Evolutionary conservation across 2,797 vertebrate species (phyloP).

Genomic region (Malurus splendens): DNA sequence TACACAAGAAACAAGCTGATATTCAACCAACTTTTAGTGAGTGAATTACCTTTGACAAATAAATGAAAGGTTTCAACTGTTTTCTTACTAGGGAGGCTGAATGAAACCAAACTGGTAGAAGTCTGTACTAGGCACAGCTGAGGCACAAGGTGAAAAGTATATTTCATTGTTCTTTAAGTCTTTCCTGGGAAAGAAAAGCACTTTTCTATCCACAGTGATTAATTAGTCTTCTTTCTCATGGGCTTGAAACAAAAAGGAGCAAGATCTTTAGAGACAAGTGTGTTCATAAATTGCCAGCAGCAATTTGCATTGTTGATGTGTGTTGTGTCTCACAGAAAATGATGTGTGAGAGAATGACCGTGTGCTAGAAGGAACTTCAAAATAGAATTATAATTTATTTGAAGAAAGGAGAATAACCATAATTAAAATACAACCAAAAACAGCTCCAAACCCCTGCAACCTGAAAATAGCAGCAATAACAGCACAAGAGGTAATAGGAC

Average conservation of each 20-base stretch:
- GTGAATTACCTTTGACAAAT: not conserved
- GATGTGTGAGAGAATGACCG: not conserved
- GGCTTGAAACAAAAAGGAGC: not conserved
- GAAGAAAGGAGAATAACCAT: not conserved
- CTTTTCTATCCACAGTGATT: not conserved
- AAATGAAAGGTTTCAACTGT: not conserved
- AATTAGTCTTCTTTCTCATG: not conserved
- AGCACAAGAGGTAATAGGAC: not conserved
- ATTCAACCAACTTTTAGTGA: not conserved
- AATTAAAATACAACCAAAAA: not conserved
- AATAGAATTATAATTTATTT: not conserved
- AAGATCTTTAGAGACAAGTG: not conserved
- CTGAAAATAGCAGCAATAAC: not conserved
- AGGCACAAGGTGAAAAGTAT: not conserved
- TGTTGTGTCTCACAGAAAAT: not conserved
- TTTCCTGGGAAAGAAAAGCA: not conserved
- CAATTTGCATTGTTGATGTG: not conserved
- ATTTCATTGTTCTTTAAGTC: not conserved
- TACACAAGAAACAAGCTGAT: not conserved
- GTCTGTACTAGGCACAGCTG: not conserved
- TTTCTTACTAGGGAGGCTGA: not conserved
- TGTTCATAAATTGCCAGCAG: not conserved
- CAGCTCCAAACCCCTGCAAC: rapidly evolving
- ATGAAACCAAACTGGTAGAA: not conserved
- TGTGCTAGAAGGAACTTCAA: not conserved